Base-by-base conservation (phyloP, 2,113 vertebrate genomes). In the Sander vitreus region DNA sequence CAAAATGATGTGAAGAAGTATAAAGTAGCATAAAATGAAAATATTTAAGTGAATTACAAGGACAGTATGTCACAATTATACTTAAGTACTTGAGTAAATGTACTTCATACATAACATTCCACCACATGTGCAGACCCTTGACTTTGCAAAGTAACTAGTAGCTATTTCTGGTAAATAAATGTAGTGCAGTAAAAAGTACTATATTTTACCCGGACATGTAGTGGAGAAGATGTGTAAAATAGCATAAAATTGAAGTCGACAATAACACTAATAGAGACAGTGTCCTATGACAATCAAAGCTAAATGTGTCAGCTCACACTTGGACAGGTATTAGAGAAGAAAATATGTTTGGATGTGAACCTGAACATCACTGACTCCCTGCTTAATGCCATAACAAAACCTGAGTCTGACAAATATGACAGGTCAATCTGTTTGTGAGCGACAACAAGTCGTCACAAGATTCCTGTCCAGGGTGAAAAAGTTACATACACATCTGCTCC, bases 371-470 rank as follows among this genome's bases (percentile, higher is more conserved):
- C 10, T n/a, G 69, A 45, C 21, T 57, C 50, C 15, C 27, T 43
- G 18, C 67, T 73, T 85, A 78, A 84, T 77, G 23, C 82, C 84
- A 36, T 21, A 85, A 86, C 81, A 82, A 86, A 90, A 78, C 60
- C 64, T 0, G n/a, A 30, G 51, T 53, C 73, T 84, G 88, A 72
- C 78, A 79, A 77, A 80, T 69, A 78, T 79, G 76, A 89, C 76
- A 67, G 64, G 67, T 58, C 82, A n/a, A 10, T 53, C 58, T 91
- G 65, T 84, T 81, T 85, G 84, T 45, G 89, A 90, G 71, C 84
- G 53, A 83, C 88, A 85, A 73, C 96, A 96, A 95, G 97, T 96
- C 94, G 59, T 92, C 94, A 91, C 95, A 97, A 68, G 96, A 81
- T 93, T 78, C 90, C 59, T 21, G 74, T 62, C 71, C 83, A 76